Percentiles rank a stretch among this genome's conserved stretches.
Evolutionary conservation across 92 coral and sea anemone genomes (phyloP).

Genomic region (Phenganax subtilis): DNA sequence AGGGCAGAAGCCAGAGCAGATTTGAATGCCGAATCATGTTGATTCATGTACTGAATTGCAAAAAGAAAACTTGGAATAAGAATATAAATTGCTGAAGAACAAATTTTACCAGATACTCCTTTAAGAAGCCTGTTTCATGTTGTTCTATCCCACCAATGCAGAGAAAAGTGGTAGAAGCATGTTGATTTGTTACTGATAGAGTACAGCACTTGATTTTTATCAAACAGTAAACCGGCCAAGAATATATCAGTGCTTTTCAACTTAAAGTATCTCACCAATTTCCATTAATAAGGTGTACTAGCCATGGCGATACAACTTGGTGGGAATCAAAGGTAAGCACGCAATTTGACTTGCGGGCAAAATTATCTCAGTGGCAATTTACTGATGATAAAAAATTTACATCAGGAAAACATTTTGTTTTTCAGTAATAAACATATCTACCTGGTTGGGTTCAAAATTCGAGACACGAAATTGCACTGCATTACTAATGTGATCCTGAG

Average conservation of each 20-base stretch:
- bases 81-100: background rate
- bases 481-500: background rate
- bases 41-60: slow-evolving; percentile 11
- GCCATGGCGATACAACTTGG: no score
- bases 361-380: background rate
- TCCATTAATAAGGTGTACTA: no score
- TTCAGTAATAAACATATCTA: background rate
- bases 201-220: no score
- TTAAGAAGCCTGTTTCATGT: background rate
- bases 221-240: no score
- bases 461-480: slow-evolving; percentile 30
- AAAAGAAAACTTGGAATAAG: background rate
- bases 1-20: slow-evolving; percentile 17
- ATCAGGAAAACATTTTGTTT: background rate
- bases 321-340: no score
- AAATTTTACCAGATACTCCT: background rate
- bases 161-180: no score
- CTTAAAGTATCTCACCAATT: no score
- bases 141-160: no score
- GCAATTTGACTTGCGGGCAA: background rate
- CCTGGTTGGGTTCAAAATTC: slow-evolving; percentile 23
- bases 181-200: no score
- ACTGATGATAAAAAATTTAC: background rate
- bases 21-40: slow-evolving; percentile 6
- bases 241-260: no score